Evolutionary conservation across 2,888 invertebrate species (phyloP), one percentile per base, ranked within the genome.

Genomic region (Caenorhabditis uteleia): DNA sequence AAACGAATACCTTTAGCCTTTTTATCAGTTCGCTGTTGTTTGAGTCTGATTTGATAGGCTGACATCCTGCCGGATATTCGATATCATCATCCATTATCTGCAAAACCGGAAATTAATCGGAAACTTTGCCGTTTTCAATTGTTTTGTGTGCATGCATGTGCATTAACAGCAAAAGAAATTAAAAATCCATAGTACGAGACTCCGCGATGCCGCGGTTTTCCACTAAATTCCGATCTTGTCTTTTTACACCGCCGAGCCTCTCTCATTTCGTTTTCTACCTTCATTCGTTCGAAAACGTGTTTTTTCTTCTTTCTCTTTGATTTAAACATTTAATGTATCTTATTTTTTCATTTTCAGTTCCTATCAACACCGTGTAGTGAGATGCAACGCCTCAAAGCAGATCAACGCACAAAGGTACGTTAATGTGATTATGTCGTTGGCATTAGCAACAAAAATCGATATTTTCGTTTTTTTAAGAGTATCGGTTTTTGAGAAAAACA

Each of bases 1-100:
- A 10, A 10, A 10, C 31, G 31, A 36, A 40, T 8, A 62, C 65
- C n/a, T 46, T 34, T 16, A 65, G 23, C 12, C 59, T 23, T 36
- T 65, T 51, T 16, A 59, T 44, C 33, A 57, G 50, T 45, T 65
- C 57, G 16, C 47, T 36, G 21, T 48, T 45, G 26, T 39, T 59
- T 12, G 38, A n/a, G 39, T 25, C 43, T 42, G 18, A 23, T 18
- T 25, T 27, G 7, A 65, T 51, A 7, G 59, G 58, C n/a, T 49
- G 55, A 50, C 65, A 65, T 27, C 57, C 59, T 18, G 43, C 42
- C 12, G 65, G 65, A 50, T 65, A 65, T 5, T 65, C 59, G 7
- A 65, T 27, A 18, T 59, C 65, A 12, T 20, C 39, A 21, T 38
- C 25, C 53, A 60, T 58, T 38, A n/a, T n/a, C n/a, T n/a, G n/a